phyloP scores from a whole-genome alignment of 1,140 invertebrate genomes.

The Drosophila murphyi region DNA sequence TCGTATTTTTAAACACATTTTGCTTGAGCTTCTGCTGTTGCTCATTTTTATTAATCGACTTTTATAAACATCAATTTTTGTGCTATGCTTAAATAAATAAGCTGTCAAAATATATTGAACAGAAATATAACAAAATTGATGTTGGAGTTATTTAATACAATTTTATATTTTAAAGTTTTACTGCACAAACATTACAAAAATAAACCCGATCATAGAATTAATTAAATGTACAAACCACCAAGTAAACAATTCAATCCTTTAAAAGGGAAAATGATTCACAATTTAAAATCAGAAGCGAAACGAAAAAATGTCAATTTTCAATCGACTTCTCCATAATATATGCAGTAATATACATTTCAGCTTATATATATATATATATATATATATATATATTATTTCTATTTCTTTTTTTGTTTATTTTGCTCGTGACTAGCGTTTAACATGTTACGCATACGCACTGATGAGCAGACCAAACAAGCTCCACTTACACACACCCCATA shows the following conservation, averaged over 20 bases:
- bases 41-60: too few relatives aligned
- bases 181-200: too few relatives aligned
- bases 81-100: too few relatives aligned
- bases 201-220: background rate
- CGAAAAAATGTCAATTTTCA: background rate
- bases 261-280: background rate
- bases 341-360: background rate
- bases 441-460: constrained; percentile 65
- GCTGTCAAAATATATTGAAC: too few relatives aligned
- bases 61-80: too few relatives aligned
- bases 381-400: constrained; percentile 11
- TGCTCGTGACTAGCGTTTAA: constrained; percentile 36
- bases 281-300: constrained; percentile 1
- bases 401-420: constrained; percentile 20
- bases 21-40: too few relatives aligned
- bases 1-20: too few relatives aligned
- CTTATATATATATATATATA: background rate
- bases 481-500: constrained; percentile 7
- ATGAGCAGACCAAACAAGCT: constrained; percentile 25
- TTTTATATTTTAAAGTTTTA: too few relatives aligned
- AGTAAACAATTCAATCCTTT: background rate
- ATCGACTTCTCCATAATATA: background rate
- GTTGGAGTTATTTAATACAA: too few relatives aligned
- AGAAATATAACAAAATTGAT: too few relatives aligned
- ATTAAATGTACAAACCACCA: too few relatives aligned